Evolutionary conservation across 2,888 invertebrate species (phyloP), one percentile per base, ranked within the genome.

Genomic region (Melolontha melolontha): DNA sequence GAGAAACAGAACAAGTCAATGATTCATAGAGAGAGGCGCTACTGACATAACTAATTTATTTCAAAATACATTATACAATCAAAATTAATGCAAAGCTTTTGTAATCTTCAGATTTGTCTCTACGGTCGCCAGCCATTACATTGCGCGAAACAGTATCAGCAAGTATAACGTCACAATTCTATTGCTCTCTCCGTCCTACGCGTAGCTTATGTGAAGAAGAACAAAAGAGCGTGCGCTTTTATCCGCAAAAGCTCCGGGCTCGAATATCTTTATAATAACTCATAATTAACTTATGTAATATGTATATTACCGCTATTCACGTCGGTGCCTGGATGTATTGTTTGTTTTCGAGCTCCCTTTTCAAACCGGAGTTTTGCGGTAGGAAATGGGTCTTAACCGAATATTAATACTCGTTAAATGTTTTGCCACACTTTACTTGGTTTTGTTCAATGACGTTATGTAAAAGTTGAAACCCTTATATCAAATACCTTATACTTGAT

Each of bases 271-370:
- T 72, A 75, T 77, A 78, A 78, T 79, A 79, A 79, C 77, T 79
- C 79, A 79, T 79, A 80, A 80, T 79, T 79, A 79, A 79, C 78
- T 79, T 79, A 78, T 79, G 79, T 76, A 79, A 78, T 71, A 72
- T 69, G 70, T 68, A 70, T 70, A 70, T 69, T 69, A 70, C 42
- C 51, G 51, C 52, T 12, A 14, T 47, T 47, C 47, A 14, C 17
- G 14, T 17, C 47, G 47, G 49, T 41, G 64, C 42, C 29, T 59
- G 67, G 68, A 66, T 47, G 50, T 65, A 12, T 50, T 54, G 66
- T 71, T 66, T 64, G 64, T 71, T 69, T 63, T 62, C 29, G 44
- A 62, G 62, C 49, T 14, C 12, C 47, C 47, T 62, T 55, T 55
- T 55, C 55, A 55, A 55, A 68, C 49, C 44, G 66, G 64, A 51